A percentile compares a stretch with the other conserved stretches of the same genome.
phyloP scores from a whole-genome alignment of 2,888 invertebrate species.

The Halictus quadricinctus region DNA sequence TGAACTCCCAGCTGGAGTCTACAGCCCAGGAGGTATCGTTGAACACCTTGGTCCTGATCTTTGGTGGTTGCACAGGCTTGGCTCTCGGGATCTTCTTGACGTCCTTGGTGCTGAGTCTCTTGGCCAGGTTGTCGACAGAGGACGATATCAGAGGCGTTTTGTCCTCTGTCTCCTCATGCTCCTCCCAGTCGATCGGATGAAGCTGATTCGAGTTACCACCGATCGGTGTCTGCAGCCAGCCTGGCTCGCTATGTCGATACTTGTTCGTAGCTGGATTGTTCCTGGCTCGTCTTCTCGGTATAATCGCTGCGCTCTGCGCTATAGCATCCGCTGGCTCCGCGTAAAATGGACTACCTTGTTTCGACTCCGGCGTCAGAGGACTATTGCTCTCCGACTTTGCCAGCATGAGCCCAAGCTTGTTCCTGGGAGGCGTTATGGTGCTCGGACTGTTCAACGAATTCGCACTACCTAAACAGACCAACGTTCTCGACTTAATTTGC shows the following conservation, averaged over 20 bases:
- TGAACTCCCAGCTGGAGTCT: slow-evolving; percentile 96
- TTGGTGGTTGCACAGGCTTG: slow-evolving; percentile 89
- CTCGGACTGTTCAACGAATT: slow-evolving; percentile 84
- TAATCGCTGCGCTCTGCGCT: slow-evolving; percentile 82
- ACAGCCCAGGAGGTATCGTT: slow-evolving; percentile 89
- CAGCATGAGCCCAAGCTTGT: slow-evolving; percentile 77
- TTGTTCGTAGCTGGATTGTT: slow-evolving; percentile 77
- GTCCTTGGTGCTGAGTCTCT: slow-evolving; percentile 80
- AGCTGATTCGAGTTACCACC: slow-evolving; percentile 73
- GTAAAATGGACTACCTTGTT: slow-evolving; percentile 93
- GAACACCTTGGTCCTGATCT: slow-evolving; percentile 83
- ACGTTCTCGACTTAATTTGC: background rate
- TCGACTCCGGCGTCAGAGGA: slow-evolving; percentile 81
- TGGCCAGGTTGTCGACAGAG: slow-evolving; percentile 87
- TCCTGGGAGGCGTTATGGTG: slow-evolving; percentile 78
- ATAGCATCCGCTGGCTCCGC: slow-evolving; percentile 95
- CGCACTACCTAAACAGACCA: slow-evolving; percentile 82
- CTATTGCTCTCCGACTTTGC: slow-evolving; percentile 79
- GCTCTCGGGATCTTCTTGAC: slow-evolving; percentile 84
- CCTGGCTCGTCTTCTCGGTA: slow-evolving; percentile 74
- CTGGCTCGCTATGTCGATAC: slow-evolving; percentile 80
- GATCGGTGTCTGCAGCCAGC: slow-evolving; percentile 76
- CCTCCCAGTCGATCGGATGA: slow-evolving; percentile 80
- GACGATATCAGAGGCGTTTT: slow-evolving; percentile 84
- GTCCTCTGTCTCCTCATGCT: slow-evolving; percentile 78